A percentile compares a stretch with the other conserved stretches of the same genome.
These are phyloP conservation scores for Heliocidaris erythrogramma DNA, from an alignment of 35 echinoderm and acorn worm genomes.

Conservation along the genomic window DNA sequence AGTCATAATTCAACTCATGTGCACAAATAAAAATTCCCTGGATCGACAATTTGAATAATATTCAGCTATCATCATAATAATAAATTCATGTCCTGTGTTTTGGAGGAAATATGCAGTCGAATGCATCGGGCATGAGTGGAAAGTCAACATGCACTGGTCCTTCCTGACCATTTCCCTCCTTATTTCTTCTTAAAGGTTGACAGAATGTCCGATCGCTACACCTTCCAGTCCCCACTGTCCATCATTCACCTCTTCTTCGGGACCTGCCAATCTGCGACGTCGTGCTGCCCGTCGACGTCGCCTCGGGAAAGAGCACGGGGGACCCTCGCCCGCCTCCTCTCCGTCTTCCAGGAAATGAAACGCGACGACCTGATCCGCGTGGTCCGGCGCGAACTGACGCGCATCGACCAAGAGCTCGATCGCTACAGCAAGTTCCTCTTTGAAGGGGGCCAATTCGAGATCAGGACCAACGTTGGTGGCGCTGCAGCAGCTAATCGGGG, in stretches of 20 bases:
- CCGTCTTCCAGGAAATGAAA: background rate
- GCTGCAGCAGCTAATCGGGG: background rate
- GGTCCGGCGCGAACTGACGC: background rate
- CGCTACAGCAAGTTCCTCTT: constrained; percentile 29
- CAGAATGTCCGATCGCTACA: background rate
- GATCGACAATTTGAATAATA: no score
- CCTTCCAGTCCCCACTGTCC: constrained; percentile 25
- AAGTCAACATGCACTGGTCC: no score
- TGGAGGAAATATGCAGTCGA: no score
- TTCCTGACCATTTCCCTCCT: no score
- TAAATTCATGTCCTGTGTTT: no score
- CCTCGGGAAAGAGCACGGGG: background rate
- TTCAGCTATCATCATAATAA: no score
- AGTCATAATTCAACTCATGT: no score
- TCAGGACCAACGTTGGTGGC: background rate
- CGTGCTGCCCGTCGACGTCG: background rate
- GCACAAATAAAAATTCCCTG: no score
- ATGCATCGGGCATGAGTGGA: no score
- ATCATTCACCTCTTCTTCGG: constrained; percentile 34
- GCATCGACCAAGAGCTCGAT: background rate
- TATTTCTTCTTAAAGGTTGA: background rate
- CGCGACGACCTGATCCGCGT: constrained; percentile 18
- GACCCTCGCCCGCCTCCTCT: background rate
- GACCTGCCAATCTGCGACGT: background rate
- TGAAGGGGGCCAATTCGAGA: background rate